Evolutionary conservation across 2,797 vertebrate genomes (phyloP).

Genomic region (Moxostoma hubbsi): DNA sequence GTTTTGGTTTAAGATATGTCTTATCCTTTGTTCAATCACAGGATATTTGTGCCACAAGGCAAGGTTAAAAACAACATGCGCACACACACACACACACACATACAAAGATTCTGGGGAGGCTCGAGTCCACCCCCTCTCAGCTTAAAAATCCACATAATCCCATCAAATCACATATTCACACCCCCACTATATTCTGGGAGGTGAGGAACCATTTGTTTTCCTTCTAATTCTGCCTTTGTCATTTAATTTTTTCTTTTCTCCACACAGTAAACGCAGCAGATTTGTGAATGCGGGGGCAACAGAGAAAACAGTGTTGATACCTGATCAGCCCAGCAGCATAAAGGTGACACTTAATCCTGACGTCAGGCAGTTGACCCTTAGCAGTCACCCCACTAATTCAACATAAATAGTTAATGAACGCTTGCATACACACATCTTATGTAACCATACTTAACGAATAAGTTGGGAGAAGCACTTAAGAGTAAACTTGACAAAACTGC

Average conservation of each 20-base stretch:
- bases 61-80: constrained; percentile 10
- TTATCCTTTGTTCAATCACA: constrained; percentile 39
- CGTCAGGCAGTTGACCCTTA: constrained; percentile 61
- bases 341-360: constrained; percentile 63
- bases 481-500: constrained; percentile 30
- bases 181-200: constrained; percentile 35
- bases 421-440: constrained; percentile 55
- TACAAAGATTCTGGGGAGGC: constrained; percentile 42
- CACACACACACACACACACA: constrained; percentile 6
- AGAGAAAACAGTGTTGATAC: constrained; percentile 45
- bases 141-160: constrained; percentile 66
- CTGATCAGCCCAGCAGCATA: constrained; percentile 53
- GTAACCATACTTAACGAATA: constrained; percentile 49
- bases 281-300: constrained; percentile 41
- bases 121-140: constrained; percentile 59
- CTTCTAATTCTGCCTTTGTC: constrained; percentile 39
- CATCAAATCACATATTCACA: constrained; percentile 50
- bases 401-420: constrained; percentile 57
- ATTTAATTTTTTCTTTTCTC: constrained; percentile 16
- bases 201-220: constrained; percentile 46
- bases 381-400: constrained; percentile 60
- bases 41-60: constrained; percentile 26
- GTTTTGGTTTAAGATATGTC: constrained; percentile 40
- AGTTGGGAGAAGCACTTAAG: constrained; percentile 16
- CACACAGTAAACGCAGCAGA: constrained; percentile 37